Percentiles rank a stretch among this genome's conserved stretches.
Conservation (phyloP, 2,797 vertebrate genomes). For the Alcedo quadribrachys region DNA sequence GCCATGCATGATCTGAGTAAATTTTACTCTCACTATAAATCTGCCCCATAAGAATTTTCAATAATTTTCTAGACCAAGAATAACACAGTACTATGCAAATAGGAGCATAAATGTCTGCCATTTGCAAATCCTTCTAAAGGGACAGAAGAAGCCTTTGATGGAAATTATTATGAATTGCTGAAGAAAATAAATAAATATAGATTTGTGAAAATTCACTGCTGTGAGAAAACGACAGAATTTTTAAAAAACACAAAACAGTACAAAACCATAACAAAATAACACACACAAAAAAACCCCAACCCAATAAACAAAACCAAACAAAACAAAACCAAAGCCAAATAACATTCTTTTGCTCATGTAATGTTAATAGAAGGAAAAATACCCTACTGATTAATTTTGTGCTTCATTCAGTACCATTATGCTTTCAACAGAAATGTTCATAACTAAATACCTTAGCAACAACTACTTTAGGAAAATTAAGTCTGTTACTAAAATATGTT, state of each 20-base stretch:
- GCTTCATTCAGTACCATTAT: background rate
- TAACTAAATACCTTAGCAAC: background rate
- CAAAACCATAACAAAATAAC: background rate
- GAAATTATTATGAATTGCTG: background rate
- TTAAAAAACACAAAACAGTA: too few relatives aligned
- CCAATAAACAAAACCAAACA: too few relatives aligned
- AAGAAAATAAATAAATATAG: background rate
- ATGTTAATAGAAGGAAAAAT: background rate
- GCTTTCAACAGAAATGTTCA: background rate
- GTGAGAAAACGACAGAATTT: background rate
- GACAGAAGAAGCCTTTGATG: background rate
- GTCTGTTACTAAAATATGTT: background rate
- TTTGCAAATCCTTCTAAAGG: background rate
- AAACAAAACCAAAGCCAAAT: background rate
- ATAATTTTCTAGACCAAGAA: background rate
- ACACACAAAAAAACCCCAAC: too few relatives aligned
- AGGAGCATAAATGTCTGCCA: background rate
- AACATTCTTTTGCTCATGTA: background rate
- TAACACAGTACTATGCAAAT: background rate
- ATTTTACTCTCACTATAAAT: background rate
- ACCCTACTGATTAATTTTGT: background rate
- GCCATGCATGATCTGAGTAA: background rate
- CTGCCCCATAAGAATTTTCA: background rate
- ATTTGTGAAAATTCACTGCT: background rate
- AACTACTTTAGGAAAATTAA: background rate